phyloP scores from a whole-genome alignment of 2,888 invertebrate genomes.

The Aleiodes leptofemur region DNA sequence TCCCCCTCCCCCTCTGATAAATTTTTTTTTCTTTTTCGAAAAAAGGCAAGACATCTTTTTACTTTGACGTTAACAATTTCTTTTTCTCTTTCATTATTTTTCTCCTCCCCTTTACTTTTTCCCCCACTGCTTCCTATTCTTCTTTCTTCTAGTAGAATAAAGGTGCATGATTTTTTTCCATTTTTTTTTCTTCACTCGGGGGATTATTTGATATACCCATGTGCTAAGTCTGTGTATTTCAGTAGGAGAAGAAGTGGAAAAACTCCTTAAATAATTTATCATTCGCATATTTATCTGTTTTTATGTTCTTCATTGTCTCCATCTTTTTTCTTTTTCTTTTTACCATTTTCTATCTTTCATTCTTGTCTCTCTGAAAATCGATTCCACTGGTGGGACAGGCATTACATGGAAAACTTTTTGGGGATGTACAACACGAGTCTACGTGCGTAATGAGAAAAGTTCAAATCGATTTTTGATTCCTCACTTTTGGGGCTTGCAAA shows the following conservation, averaged over 20 bases:
- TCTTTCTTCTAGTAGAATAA: neutral
- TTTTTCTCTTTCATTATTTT: neutral
- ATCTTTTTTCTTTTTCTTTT: slow-evolving; percentile 16
- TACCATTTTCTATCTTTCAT: slow-evolving; percentile 7
- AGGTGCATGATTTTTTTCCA: too few species aligned
- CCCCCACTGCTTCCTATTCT: neutral
- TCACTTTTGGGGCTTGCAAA: slow-evolving; percentile 24
- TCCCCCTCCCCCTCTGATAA: too few species aligned
- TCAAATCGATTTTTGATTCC: slow-evolving; percentile 53
- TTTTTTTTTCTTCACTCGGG: too few species aligned
- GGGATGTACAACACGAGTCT: slow-evolving; percentile 21
- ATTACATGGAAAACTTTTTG: slow-evolving; percentile 25
- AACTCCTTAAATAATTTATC: neutral
- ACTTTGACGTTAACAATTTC: slow-evolving; percentile 33
- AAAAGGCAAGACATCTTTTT: slow-evolving; percentile 9
- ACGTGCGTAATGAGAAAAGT: slow-evolving; percentile 66
- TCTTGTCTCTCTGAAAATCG: neutral
- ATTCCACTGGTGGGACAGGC: slow-evolving; percentile 5
- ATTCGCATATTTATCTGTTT: slow-evolving; percentile 6
- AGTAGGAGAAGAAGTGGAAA: neutral
- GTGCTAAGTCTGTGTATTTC: neutral
- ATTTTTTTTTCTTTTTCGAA: slow-evolving; percentile 1
- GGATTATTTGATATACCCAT: neutral
- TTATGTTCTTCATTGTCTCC: neutral
- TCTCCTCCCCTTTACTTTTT: neutral